Conservation (phyloP, 2,797 vertebrate species). For the Iguana delicatissima region DNA sequence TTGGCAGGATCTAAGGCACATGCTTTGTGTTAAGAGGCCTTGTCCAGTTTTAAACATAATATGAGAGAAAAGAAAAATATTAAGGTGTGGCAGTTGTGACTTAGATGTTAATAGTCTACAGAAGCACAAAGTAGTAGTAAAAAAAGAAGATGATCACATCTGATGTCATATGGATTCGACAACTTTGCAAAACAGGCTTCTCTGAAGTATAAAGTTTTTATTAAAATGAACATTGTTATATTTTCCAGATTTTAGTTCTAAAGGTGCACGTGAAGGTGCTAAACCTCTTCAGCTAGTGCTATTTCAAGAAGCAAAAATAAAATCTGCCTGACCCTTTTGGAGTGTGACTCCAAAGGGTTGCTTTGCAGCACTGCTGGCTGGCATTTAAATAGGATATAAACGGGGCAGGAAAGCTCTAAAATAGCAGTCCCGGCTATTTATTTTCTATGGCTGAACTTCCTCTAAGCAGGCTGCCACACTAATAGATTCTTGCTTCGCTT, state of each 20-base stretch:
- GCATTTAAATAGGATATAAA: constrained; percentile 29
- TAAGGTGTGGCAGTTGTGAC: not conserved
- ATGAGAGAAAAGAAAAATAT: not conserved
- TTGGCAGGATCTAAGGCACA: not conserved
- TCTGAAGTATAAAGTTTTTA: not conserved
- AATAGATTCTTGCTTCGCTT: constrained; percentile 23
- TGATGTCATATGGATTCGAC: not conserved
- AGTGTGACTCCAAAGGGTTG: not conserved
- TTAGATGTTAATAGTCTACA: not conserved
- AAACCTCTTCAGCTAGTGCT: not conserved
- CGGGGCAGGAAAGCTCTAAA: constrained; percentile 21
- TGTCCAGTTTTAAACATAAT: not conserved
- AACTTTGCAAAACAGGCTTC: not conserved
- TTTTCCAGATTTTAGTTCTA: not conserved
- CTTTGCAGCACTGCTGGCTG: constrained; percentile 23
- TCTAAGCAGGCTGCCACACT: constrained; percentile 27
- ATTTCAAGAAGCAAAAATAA: not conserved
- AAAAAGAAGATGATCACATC: not conserved
- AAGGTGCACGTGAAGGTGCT: not conserved
- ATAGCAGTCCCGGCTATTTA: constrained; percentile 18
- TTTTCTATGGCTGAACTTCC: constrained; percentile 32
- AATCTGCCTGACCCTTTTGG: constrained; percentile 11
- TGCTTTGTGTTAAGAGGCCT: constrained; percentile 22
- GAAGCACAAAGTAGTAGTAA: not conserved
- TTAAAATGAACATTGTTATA: not conserved